A percentile compares a stretch with the other conserved stretches of the same genome.
phyloP scores from a whole-genome alignment of 2,888 invertebrate species.

The Cryptocephalus primarius region DNA sequence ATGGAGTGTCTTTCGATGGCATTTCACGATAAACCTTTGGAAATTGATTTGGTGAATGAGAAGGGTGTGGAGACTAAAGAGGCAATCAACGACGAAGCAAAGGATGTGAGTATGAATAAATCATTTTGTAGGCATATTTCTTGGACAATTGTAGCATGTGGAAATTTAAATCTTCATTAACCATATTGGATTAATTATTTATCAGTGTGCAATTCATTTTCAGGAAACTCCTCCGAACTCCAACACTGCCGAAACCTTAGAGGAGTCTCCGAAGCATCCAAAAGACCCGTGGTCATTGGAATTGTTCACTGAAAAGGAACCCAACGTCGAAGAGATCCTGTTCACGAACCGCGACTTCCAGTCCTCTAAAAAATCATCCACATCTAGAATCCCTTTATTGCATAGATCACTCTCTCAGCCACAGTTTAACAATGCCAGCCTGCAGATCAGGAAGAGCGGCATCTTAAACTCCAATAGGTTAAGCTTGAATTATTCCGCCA shows the following conservation, averaged over 20 bases:
- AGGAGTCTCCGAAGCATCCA: too few species aligned
- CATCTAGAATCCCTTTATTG: conserved; percentile 19
- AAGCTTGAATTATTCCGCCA: conserved; percentile 14
- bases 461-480: conserved; percentile 14
- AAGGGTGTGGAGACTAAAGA: background rate
- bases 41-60: conserved; percentile 10
- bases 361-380: conserved; percentile 7
- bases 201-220: background rate
- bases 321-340: conserved; percentile 14
- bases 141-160: too few species aligned
- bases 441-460: conserved; percentile 12
- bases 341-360: conserved; percentile 29
- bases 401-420: conserved; percentile 32
- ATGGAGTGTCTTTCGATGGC: conserved; percentile 21
- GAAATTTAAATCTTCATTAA: too few species aligned
- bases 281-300: conserved; percentile 32
- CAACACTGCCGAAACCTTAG: too few species aligned
- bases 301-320: conserved; percentile 24
- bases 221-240: background rate
- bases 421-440: conserved; percentile 9
- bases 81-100: background rate
- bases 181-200: too few species aligned
- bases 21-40: conserved; percentile 20
- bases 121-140: too few species aligned
- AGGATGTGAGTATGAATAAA: background rate